Evolutionary conservation across 2,113 vertebrate genomes (phyloP), one percentile per base, ranked within the genome.

Genomic region (Peromyscus californicus): DNA sequence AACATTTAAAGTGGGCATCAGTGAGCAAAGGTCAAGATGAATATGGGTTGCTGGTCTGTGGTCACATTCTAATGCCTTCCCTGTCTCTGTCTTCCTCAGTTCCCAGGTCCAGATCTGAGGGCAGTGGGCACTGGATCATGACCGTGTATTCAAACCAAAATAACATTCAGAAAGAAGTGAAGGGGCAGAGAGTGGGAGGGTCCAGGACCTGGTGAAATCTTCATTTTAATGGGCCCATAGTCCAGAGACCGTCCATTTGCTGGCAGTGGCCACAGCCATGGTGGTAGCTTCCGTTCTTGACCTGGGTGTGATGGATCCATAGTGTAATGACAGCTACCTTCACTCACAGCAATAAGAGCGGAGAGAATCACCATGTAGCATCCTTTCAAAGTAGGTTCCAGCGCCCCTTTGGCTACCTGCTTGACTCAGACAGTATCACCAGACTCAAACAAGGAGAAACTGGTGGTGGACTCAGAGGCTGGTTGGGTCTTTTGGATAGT

Each of bases 281-380:
- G 70, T 15, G 5, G 45, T 78, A 7, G 13, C 75, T 78, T 78
- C 45, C 26, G 7, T 48, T 75, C n/a, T 78, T 31, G 45, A 16
- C 45, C 42, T 51, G 75, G 45, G 13, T 17, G 75, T 31, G 42
- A 13, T 45, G 24, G 74, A 29, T 26, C 39, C 39, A 26, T 45
- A 76, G 24, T 31, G 45, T 78, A 31, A 48, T 31, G 45, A 17
- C 75, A 17, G 45, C 45, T 15, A 31, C 45, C 45, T 22, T 48
- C 42, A 7, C 4, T 48, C 42, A 7, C 2, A 48, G 74, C 13
- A 7, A 29, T 17, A 4, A 15, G 45, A 78, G 26, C 3, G 0
- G 75, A 51, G 13, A 31, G 11, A 31, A 26, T 16, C 75, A 48
- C 45, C 12, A 1, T 31, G 42, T 51, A 48, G 75, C 26, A 48